Base-by-base conservation (phyloP, 1,140 invertebrate genomes). In the Episyrphus balteatus region DNA sequence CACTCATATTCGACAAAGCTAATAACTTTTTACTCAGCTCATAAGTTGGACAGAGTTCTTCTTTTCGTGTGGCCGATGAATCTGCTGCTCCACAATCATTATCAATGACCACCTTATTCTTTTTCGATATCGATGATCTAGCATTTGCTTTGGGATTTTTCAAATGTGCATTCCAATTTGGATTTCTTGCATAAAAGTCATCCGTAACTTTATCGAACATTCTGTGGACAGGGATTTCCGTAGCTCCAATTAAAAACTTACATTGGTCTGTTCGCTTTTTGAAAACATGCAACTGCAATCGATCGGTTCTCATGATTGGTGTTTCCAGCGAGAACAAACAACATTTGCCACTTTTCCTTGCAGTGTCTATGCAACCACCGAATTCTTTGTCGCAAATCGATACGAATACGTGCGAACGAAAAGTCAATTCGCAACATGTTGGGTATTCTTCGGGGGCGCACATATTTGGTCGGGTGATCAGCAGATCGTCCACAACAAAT, bases 391-490 rank as follows among this genome's bases (percentile, higher is more conserved):
- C 63, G 43, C 63, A 66, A 31, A 66, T 48, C 13, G 37, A 54
- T 2, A 63, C 46, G 32, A 57, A 66, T 1, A 66, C 59, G 39
- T 49, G 57, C 6, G 63, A 63, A 1, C 63, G 56, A 42, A 66
- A 63, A 0, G 57, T 50, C 31, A 66, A 47, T 45, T 65, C 62
- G 44, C 62, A 65, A 13, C 58, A 61, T 11, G 52, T 53, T 5
- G 62, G 62, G 51, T 62, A 66, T 39, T 66, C 63, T 42, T 66
- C 63, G 7, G 63, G 63, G 13, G 63, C 63, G 41, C 63, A 66
- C 10, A 56, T 21, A 46, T 66, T 66, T 30, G 66, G 61, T 0
- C 52, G 47, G 0, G 59, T 63, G 33, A 66, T 61, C 15, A 66
- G 18, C 38, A 66, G 38, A 50, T 66, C 63, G 38, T 66, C 63